Conservation (phyloP, 2,888 invertebrate genomes). For the Nymphalis c-album region DNA sequence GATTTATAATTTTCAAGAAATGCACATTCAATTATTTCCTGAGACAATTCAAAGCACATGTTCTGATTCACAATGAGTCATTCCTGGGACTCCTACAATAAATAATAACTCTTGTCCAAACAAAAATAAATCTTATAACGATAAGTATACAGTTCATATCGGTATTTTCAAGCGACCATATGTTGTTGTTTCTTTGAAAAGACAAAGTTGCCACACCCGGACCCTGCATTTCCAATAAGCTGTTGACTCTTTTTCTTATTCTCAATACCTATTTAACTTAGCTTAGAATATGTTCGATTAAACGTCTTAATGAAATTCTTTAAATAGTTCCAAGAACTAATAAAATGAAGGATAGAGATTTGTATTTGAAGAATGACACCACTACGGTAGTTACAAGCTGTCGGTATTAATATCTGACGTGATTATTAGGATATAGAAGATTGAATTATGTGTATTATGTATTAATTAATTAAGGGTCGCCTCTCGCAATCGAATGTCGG, state of each 20-base stretch:
- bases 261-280: slow-evolving; percentile 21
- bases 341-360: not conserved
- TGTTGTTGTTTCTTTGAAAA: slow-evolving; percentile 27
- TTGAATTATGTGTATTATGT: too few species aligned
- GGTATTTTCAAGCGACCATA: not conserved
- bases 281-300: not conserved
- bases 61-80: slow-evolving; percentile 34
- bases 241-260: slow-evolving; percentile 17
- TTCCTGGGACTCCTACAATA: slow-evolving; percentile 26
- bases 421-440: too few species aligned
- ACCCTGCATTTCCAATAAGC: slow-evolving; percentile 27
- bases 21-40: slow-evolving; percentile 28
- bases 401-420: too few species aligned
- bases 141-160: not conserved
- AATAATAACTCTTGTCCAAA: not conserved
- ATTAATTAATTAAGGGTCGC: too few species aligned
- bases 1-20: slow-evolving; percentile 17
- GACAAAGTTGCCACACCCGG: slow-evolving; percentile 17
- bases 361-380: too few species aligned
- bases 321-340: not conserved
- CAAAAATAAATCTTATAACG: slow-evolving; percentile 3
- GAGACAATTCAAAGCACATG: slow-evolving; percentile 32
- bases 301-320: not conserved
- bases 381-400: not conserved
- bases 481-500: too few species aligned